Evolutionary conservation across 2,888 invertebrate genomes (phyloP), one percentile per base, ranked within the genome.

Genomic region (Endomychus coccineus): DNA sequence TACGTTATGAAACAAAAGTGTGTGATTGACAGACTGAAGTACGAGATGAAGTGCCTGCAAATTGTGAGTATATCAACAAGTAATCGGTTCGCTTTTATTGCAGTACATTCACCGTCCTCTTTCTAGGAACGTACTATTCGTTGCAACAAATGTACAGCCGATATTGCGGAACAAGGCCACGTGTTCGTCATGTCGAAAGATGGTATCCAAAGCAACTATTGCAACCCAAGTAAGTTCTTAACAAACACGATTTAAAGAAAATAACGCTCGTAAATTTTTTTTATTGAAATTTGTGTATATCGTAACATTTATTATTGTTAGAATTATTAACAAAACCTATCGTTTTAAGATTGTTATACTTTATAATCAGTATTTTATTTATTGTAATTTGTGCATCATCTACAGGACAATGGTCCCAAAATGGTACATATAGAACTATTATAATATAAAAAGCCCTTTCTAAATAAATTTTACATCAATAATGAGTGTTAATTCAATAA

Each of bases 171-270:
- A 44, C 80, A 80, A 44, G 70, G 71, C 4, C 76, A 85, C 51
- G 73, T 86, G 34, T 83, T 89, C 66, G 78, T 83, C 27, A 85
- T 90, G 83, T 82, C 83, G 6, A 74, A 77, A 48, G 82, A 83
- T 56, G 88, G 88, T 0, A 79, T 84, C 1, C 80, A 82, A 61
- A 80, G 79, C 28, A 82, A 85, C 29, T 90, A 83, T 56, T 85
- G 86, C 23, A 89, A 90, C 66, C 78, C 83, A 22, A 73, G 76
- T 62, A 51, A 54, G 50, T 35, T 2, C 40, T 13, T 6, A n/a
- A 24, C 11, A 4, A 24, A 6, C 5, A 9, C 27, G 6, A 9
- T 25, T n/a, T 11, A 6, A 6, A 6, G 10, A 6, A 7, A 7
- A 13, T 24, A 11, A 27, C 2, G 25, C 13, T 1, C 39, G n/a